These are phyloP conservation scores for Lepisosteus oculatus DNA, from an alignment of 2,113 vertebrate genomes.

Conservation along the genomic window DNA sequence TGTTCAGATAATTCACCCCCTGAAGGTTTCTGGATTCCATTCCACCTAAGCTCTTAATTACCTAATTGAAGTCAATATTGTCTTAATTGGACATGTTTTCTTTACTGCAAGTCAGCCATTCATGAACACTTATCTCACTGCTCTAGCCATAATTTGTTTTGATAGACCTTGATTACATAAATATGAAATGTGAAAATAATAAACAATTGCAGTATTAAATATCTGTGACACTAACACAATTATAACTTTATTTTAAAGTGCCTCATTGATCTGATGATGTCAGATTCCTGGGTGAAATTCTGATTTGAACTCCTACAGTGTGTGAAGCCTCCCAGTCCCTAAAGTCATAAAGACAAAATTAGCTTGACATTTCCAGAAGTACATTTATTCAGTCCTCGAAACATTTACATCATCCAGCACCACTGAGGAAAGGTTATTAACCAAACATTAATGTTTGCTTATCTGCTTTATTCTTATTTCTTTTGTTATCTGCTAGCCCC, in stretches of 20 bases:
- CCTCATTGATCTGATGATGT: not conserved
- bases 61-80: no score
- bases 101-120: no score
- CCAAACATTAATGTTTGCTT: slow-evolving; percentile 59
- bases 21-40: no score
- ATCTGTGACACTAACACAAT: not conserved
- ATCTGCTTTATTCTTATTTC: slow-evolving; percentile 27
- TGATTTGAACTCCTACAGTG: not conserved
- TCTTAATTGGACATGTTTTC: no score
- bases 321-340: slow-evolving; percentile 44
- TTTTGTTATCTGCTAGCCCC: slow-evolving; percentile 11
- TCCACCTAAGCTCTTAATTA: no score
- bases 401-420: slow-evolving; percentile 14
- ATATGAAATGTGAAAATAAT: not conserved
- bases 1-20: no score
- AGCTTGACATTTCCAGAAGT: slow-evolving; percentile 58
- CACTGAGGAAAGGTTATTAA: slow-evolving; percentile 44
- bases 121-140: not conserved
- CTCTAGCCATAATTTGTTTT: not conserved
- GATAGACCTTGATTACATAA: not conserved
- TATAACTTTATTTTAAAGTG: not conserved
- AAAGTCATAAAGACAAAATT: slow-evolving; percentile 64
- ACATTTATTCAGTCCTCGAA: slow-evolving; percentile 14
- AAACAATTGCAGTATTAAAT: not conserved
- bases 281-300: slow-evolving; percentile 5